Evolutionary conservation across 2,888 invertebrate genomes (phyloP), one percentile per base, ranked within the genome.

Genomic region (Priocnemis perturbator): DNA sequence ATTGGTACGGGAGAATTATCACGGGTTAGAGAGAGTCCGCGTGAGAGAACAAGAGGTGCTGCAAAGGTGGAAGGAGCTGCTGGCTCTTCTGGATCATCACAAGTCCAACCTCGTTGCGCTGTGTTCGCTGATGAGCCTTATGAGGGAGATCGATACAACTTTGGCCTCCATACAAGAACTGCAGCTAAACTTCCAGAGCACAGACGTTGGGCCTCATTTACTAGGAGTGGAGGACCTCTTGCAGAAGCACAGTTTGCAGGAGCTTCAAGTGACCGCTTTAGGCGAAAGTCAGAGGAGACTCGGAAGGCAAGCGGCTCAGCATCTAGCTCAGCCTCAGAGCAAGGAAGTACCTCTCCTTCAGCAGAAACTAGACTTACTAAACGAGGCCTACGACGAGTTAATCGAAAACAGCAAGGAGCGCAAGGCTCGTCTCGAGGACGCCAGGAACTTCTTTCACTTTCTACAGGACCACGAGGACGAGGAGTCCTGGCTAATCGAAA

Each of bases 381-480:
- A 96, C 76, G 91, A 92, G 7, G 94, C 95, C 3, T 96, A 96
- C 83, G 93, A 94, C 81, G 94, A 93, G 92, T 86, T 95, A 68
- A 90, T 93, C 15, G 93, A 94, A 56, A 92, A 94, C 47, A 94
- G 94, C 52, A 93, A 94, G 64, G 93, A 94, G 80, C 93, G 98
- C 7, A 94, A 97, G 74, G 94, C 93, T 0, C 92, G 95, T 15
- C 90, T 99, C 15, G 98, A 98, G 88, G 97, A 98, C 84, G 97
- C 98, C 0, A 92, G 97, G 69, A 96, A 96, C 85, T 96, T 97
- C 84, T 98, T 95, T 90, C 97, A 98, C 90, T 98, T 99, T 90
- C 90, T 98, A 67, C 97, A 98, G 89, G 98, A 99, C 87, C 96
- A 97, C 82, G 98, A 99, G 83, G 99, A 99, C 83, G 99, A 99